These are phyloP conservation scores for Paramacrobiotus metropolitanus DNA, from an alignment of 1,140 invertebrate species.

Conservation along the genomic window DNA sequence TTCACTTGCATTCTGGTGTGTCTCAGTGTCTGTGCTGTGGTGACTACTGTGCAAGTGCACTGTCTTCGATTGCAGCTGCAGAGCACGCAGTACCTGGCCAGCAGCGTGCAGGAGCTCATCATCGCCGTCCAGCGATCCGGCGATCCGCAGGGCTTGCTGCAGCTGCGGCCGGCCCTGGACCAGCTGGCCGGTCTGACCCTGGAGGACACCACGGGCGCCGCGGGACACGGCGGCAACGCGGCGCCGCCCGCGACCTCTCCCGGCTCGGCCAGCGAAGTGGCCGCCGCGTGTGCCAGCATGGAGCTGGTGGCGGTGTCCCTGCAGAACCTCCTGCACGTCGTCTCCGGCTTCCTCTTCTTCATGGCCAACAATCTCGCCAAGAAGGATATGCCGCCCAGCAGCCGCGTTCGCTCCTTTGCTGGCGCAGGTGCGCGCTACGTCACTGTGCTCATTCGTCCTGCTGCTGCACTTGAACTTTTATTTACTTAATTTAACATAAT, in stretches of 20 bases:
- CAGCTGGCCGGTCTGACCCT: slow-evolving; percentile 59
- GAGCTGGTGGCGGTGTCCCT: neutral
- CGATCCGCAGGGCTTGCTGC: slow-evolving; percentile 51
- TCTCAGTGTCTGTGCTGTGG: too few species aligned
- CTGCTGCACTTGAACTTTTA: too few species aligned
- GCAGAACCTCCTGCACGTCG: neutral
- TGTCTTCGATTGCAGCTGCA: slow-evolving; percentile 62
- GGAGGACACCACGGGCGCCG: too few species aligned
- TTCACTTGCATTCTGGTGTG: too few species aligned
- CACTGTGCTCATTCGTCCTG: too few species aligned
- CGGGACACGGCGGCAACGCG: slow-evolving; percentile 24
- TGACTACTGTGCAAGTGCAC: too few species aligned
- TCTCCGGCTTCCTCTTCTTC: neutral
- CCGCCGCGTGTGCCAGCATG: neutral
- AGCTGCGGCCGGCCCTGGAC: slow-evolving; percentile 46
- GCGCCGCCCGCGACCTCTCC: neutral
- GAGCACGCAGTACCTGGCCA: slow-evolving; percentile 66
- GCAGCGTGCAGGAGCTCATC: slow-evolving; percentile 69
- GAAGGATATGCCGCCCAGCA: too few species aligned
- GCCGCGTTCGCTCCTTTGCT: too few species aligned
- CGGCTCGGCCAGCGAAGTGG: neutral
- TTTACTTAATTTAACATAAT: too few species aligned
- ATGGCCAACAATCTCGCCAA: too few species aligned
- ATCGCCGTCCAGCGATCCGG: slow-evolving; percentile 71
- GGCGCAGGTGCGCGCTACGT: too few species aligned